Evolutionary conservation across 2,113 vertebrate genomes (phyloP).

Genomic region (Martes martes): DNA sequence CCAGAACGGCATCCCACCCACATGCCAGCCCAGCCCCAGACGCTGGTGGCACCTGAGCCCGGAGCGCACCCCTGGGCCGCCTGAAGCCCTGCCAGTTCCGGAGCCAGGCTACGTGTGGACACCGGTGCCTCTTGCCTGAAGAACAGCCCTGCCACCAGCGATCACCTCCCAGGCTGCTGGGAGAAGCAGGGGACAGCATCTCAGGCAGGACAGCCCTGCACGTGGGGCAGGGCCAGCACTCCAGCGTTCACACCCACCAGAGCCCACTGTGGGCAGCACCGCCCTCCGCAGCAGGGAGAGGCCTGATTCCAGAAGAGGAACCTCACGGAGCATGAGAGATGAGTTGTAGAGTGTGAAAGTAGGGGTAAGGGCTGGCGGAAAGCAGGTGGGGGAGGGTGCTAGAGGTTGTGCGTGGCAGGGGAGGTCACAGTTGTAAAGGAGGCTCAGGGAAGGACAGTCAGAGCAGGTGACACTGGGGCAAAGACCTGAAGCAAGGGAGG

Average conservation of each 20-base stretch:
- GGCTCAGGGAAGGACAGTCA: background rate
- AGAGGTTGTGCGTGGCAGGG: background rate
- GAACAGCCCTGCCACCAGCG: accelerated
- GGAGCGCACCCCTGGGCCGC: accelerated
- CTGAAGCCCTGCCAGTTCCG: accelerated
- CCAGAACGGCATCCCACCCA: background rate
- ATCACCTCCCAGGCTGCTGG: accelerated
- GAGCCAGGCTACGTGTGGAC: background rate
- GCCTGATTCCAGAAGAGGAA: background rate
- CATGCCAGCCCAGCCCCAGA: background rate
- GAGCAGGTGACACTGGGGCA: background rate
- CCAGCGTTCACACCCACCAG: background rate
- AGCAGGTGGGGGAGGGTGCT: accelerated
- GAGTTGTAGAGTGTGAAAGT: background rate
- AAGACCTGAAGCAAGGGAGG: too few relatives aligned
- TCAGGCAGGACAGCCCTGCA: background rate
- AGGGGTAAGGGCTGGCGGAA: background rate
- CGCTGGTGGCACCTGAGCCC: too few relatives aligned
- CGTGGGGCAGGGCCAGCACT: accelerated
- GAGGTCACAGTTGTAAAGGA: accelerated
- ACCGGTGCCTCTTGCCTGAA: background rate
- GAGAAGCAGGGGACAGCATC: background rate
- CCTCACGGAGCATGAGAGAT: accelerated
- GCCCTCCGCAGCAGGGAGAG: background rate
- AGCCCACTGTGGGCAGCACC: too few relatives aligned